Percentiles rank a stretch among this genome's conserved stretches.
phyloP scores from a whole-genome alignment of 2,797 vertebrate species.

The Gallinago stenura region DNA sequence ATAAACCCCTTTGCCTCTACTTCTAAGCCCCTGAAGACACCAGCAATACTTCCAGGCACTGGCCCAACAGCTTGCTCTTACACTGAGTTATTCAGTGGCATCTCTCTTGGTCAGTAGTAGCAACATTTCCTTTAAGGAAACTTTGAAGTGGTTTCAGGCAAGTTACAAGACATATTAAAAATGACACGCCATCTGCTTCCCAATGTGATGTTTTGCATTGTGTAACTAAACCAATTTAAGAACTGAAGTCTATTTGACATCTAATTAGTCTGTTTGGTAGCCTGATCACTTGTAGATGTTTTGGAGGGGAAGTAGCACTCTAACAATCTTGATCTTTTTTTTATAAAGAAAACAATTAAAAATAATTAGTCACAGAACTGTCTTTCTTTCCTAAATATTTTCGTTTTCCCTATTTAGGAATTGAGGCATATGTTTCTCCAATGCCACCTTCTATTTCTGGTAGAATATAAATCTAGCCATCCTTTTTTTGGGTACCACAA shows the following conservation, averaged over 20 bases:
- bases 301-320: conserved; percentile 15
- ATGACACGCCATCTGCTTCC: conserved; percentile 68
- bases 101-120: conserved; percentile 35
- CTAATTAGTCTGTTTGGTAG: conserved; percentile 69
- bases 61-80: neutral
- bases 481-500: neutral
- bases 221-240: conserved; percentile 67
- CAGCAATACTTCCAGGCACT: neutral
- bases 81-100: neutral
- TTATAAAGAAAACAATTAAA: conserved; percentile 51
- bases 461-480: conserved; percentile 2
- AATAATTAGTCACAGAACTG: conserved; percentile 66
- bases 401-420: conserved; percentile 7
- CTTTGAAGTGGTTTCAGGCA: conserved; percentile 62
- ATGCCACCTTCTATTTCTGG: conserved; percentile 29
- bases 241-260: conserved; percentile 70
- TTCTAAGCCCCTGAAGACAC: neutral
- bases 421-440: conserved; percentile 46
- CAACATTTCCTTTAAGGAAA: conserved; percentile 55
- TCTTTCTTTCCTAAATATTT: conserved; percentile 50
- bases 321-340: conserved; percentile 55
- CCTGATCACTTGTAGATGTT: conserved; percentile 63
- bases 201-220: conserved; percentile 69
- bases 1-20: neutral
- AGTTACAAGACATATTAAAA: conserved; percentile 68